Evolutionary conservation across 2,888 invertebrate species (phyloP).

Genomic region (Agrilus biguttatus): DNA sequence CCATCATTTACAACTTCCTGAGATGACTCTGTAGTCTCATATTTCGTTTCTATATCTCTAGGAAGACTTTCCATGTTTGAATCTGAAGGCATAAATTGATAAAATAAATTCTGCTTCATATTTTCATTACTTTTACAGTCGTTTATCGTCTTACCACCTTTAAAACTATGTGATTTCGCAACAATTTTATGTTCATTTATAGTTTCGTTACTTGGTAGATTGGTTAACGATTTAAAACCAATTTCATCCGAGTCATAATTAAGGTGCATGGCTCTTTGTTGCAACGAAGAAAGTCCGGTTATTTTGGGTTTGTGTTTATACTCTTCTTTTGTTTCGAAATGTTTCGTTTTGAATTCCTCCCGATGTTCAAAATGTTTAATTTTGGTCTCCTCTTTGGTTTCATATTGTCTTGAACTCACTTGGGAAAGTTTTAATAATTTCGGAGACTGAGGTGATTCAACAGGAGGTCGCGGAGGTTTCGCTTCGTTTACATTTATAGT

Average conservation of each 20-base stretch:
- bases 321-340: constrained; percentile 15
- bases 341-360: constrained; percentile 1
- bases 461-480: constrained; percentile 6
- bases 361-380: background rate
- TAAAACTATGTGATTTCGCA: constrained; percentile 60
- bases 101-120: no score
- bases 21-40: no score
- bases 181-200: constrained; percentile 41
- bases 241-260: constrained; percentile 19
- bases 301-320: constrained; percentile 29
- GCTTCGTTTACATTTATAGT: constrained; percentile 13
- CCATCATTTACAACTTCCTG: no score
- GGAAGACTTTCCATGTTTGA: no score
- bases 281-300: constrained; percentile 37
- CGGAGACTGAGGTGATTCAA: constrained; percentile 11
- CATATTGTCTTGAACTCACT: constrained; percentile 6
- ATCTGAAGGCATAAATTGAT: no score
- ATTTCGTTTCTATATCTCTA: no score
- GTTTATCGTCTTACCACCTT: constrained; percentile 16
- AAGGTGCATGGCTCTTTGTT: constrained; percentile 36
- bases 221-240: constrained; percentile 26
- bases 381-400: constrained; percentile 3
- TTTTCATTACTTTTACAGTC: no score
- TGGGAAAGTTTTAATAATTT: constrained; percentile 10
- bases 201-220: constrained; percentile 20